These are phyloP conservation scores for Synodontis membranacea DNA, from an alignment of 2,113 vertebrate genomes.

Conservation along the genomic window DNA sequence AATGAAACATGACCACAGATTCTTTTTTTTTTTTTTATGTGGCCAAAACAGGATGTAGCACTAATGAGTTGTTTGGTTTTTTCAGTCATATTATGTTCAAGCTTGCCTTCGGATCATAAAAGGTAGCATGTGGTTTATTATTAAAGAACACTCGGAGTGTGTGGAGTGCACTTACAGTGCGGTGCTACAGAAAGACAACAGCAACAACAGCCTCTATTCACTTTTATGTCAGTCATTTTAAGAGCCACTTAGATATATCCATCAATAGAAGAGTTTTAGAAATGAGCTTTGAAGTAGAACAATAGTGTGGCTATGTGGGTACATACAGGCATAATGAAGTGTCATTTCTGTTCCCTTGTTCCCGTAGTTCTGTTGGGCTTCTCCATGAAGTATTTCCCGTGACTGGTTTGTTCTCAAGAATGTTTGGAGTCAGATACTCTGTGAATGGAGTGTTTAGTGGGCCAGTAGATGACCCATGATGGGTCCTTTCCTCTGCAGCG, in stretches of 20 bases:
- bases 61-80: conserved; percentile 30
- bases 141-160: conserved; percentile 15
- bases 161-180: conserved; percentile 13
- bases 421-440: not conserved
- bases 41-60: not conserved
- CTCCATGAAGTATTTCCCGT: not conserved
- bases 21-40: conserved; percentile 23
- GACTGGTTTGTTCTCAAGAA: not conserved
- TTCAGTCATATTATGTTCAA: conserved; percentile 5
- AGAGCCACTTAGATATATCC: conserved; percentile 30
- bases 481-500: not conserved
- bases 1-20: conserved; percentile 24
- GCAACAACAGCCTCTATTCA: conserved; percentile 26
- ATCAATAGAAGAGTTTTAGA: conserved; percentile 30
- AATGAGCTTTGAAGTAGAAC: conserved; percentile 13
- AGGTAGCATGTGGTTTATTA: not conserved
- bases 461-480: not conserved
- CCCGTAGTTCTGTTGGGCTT: not conserved
- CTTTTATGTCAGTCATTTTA: conserved; percentile 13
- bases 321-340: conserved; percentile 1
- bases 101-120: not conserved
- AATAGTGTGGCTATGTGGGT: not conserved
- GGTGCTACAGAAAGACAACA: conserved; percentile 1
- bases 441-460: not conserved
- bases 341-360: not conserved